Base-by-base conservation (phyloP, 2,113 vertebrate genomes). In the Pontoporia blainvillei region DNA sequence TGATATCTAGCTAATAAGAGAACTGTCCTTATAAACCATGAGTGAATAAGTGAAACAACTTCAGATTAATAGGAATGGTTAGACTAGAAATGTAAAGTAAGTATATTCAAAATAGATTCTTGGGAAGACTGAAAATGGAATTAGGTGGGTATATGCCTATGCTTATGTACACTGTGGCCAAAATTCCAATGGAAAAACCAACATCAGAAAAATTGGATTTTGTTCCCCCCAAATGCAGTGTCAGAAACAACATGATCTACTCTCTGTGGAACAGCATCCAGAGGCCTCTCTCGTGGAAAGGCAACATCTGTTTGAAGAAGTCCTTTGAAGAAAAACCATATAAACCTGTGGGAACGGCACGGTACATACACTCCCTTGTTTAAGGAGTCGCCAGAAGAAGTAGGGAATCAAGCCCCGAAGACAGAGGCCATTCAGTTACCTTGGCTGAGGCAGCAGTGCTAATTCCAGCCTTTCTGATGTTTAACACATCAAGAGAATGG, bases 271-370 rank as follows among this genome's bases (percentile, higher is more conserved):
- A 64, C 31, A 81, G 13, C 76, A 31, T 86, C 44, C 73, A 93
- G 72, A 96, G 57, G 8, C 49, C 95, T 92, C n/a, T 83, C 61
- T 79, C 52, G 7, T 0, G 39, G 67, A 94, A 91, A 96, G 83
- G 57, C 62, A 86, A 69, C 86, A 93, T 96, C 88, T 96, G 89
- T 95, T 96, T 79, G 81, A 97, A 84, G 94, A 95, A 97, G 36
- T 64, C 46, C 86, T 90, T 95, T 96, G 96, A 97, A 95, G 83
- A 64, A 90, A 82, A 89, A 59, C 49, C 76, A 61, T 6, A 84
- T 91, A 97, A 98, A 93, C 71, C 95, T 79, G 81, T 83, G 95
- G 31, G 52, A 93, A 57, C 20, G 71, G 46, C 31, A 14, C 71
- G 66, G 75, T 79, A 54, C 25, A 21, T 61, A 91, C 21, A 83